Evolutionary conservation across 2,888 invertebrate species (phyloP).

Genomic region (Lathronympha strigana): DNA sequence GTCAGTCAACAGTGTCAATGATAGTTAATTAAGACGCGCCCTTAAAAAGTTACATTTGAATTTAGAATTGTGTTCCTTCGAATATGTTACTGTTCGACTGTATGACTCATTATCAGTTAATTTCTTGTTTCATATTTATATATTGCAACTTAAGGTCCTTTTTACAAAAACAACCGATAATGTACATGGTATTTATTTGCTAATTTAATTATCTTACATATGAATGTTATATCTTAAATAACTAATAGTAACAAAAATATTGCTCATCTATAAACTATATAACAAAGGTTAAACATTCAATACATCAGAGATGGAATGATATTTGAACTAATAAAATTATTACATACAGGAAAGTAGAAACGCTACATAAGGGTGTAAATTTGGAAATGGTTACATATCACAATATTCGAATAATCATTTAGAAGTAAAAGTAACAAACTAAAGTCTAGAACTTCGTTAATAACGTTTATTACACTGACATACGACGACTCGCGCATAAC

Average conservation of each 20-base stretch:
- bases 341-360: slow-evolving; percentile 23
- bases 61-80: neutral
- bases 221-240: slow-evolving; percentile 58
- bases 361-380: slow-evolving; percentile 9
- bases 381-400: slow-evolving; percentile 30
- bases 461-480: too few species aligned
- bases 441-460: slow-evolving; percentile 7
- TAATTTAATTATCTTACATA: slow-evolving; percentile 73
- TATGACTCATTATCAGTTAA: slow-evolving; percentile 18
- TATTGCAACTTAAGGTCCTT: slow-evolving; percentile 12
- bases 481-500: too few species aligned
- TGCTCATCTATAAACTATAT: slow-evolving; percentile 68
- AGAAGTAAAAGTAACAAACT: neutral
- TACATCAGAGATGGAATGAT: slow-evolving; percentile 40
- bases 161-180: slow-evolving; percentile 57
- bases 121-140: slow-evolving; percentile 14
- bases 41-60: neutral
- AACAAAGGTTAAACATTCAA: slow-evolving; percentile 49
- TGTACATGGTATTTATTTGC: slow-evolving; percentile 75
- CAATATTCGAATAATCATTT: slow-evolving; percentile 22
- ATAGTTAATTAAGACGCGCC: neutral
- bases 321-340: slow-evolving; percentile 14
- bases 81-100: slow-evolving; percentile 19
- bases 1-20: neutral
- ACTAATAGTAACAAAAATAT: slow-evolving; percentile 81